Conservation (phyloP, 2,113 vertebrate species). For the Centropus bengalensis region DNA sequence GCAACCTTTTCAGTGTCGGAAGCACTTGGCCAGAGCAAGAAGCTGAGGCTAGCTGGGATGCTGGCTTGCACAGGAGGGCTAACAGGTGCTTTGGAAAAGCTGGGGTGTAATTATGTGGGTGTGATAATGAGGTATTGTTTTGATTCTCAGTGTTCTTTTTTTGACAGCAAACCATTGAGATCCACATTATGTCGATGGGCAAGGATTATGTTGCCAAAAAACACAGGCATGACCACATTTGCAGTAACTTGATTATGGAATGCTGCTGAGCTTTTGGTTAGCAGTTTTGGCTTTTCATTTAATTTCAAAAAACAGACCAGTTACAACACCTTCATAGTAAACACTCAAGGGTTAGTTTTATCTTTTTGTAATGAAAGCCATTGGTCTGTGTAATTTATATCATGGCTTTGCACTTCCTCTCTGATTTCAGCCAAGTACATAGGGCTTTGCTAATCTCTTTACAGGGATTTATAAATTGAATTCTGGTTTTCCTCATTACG, state of each 20-base stretch:
- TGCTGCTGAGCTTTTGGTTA: neutral
- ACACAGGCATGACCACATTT: neutral
- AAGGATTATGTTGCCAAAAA: neutral
- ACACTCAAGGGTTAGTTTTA: neutral
- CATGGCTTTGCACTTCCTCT: neutral
- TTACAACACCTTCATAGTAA: neutral
- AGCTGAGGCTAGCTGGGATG: neutral
- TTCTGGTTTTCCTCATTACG: neutral
- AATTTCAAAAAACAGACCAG: neutral
- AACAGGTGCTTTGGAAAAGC: neutral
- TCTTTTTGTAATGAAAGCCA: neutral
- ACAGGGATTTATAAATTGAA: neutral
- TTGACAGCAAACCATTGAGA: neutral
- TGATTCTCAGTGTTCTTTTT: neutral
- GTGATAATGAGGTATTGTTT: neutral
- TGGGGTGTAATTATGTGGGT: neutral
- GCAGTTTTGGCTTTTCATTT: neutral
- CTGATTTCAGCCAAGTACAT: neutral
- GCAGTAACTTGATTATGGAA: neutral
- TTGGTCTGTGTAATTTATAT: constrained; percentile 3
- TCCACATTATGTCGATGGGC: fast-evolving
- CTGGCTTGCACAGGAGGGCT: neutral
- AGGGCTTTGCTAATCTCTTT: constrained; percentile 4
- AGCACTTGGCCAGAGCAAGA: neutral
- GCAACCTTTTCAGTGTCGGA: neutral